phyloP scores from a whole-genome alignment of 1,140 invertebrate species.

The Mycetomoellerius zeteki region DNA sequence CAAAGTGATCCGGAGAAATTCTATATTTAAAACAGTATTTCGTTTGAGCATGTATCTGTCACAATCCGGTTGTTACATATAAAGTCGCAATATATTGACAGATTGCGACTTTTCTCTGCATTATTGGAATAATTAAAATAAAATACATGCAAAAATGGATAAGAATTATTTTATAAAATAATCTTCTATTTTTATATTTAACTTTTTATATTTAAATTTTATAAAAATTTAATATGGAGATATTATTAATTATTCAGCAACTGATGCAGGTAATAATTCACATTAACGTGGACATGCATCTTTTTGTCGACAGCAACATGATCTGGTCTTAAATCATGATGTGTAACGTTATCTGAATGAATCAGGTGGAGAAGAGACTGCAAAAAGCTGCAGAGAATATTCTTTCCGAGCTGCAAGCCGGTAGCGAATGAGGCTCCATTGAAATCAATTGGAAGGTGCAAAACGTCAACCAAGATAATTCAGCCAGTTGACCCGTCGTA shows the following conservation, averaged over 20 bases:
- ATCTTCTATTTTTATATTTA: not conserved
- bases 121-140: constrained; percentile 16
- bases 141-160: not conserved
- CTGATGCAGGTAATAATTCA: not conserved
- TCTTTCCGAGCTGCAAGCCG: constrained; percentile 67
- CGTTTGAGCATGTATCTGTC: not conserved
- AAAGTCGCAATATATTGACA: not conserved
- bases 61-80: not conserved
- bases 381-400: constrained; percentile 66
- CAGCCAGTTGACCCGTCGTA: constrained; percentile 80
- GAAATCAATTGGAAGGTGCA: constrained; percentile 85
- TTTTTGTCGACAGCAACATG: not conserved
- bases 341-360: not conserved
- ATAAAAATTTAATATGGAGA: not conserved
- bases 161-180: constrained; percentile 5
- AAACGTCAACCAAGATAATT: constrained; percentile 84
- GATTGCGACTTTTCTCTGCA: not conserved
- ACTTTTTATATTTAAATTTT: constrained; percentile 7
- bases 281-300: not conserved
- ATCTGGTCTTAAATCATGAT: not conserved
- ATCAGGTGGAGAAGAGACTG: constrained; percentile 45
- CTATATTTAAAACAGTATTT: not conserved
- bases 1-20: constrained; percentile 24
- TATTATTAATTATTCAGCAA: not conserved
- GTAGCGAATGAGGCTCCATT: constrained; percentile 80